A percentile compares a stretch with the other conserved stretches of the same genome.
Conservation (phyloP, 2,113 vertebrate genomes). For the Martes martes region DNA sequence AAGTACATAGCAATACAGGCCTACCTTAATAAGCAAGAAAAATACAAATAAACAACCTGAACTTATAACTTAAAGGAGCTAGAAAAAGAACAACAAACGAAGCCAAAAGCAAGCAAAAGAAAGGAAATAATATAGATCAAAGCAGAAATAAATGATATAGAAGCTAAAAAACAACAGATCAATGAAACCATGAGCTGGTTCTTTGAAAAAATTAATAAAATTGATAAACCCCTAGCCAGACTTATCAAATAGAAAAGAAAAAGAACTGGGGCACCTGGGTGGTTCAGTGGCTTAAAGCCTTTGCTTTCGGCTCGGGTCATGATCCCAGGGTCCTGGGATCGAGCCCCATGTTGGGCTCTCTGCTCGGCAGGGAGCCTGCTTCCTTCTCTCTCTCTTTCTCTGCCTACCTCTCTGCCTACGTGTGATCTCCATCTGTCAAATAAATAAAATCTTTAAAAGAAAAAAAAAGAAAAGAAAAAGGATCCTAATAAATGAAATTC, state of each 20-base stretch:
- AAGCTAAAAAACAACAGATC: background rate
- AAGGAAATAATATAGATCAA: background rate
- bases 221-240: background rate
- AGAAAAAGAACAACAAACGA: background rate
- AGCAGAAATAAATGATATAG: background rate
- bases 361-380: too few species aligned
- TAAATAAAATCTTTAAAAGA: too few species aligned
- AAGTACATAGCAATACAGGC: background rate
- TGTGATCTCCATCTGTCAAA: too few species aligned
- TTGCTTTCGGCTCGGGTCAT: too few species aligned
- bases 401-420: too few species aligned
- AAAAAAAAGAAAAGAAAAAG: too few species aligned
- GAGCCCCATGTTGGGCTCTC: too few species aligned
- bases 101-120: background rate
- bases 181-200: background rate
- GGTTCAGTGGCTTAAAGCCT: too few species aligned
- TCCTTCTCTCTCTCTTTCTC: too few species aligned
- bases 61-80: background rate
- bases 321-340: too few species aligned
- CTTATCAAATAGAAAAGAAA: background rate
- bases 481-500: background rate
- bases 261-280: background rate
- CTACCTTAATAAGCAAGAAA: background rate
- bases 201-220: background rate
- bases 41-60: background rate